These are phyloP conservation scores for Bombycilla garrulus DNA, from an alignment of 2,113 vertebrate genomes.

Conservation along the genomic window DNA sequence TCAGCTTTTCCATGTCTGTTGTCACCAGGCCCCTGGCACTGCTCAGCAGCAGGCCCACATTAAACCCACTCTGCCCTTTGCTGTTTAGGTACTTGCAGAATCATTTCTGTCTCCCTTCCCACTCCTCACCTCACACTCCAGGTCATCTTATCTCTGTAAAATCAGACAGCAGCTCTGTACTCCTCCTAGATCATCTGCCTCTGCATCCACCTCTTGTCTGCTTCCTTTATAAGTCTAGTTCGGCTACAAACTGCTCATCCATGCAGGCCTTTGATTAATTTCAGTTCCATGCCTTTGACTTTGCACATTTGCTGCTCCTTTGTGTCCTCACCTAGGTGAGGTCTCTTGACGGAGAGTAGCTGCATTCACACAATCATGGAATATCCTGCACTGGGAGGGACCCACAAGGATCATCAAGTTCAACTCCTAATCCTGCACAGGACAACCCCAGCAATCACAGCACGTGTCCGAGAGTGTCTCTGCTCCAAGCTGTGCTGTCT, in stretches of 20 bases:
- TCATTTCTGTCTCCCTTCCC: neutral
- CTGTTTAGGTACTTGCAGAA: neutral
- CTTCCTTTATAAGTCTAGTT: neutral
- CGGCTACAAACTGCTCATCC: neutral
- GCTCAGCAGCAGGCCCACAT: neutral
- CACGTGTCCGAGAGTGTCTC: neutral
- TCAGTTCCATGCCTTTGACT: neutral
- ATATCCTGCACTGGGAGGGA: neutral
- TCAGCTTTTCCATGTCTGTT: neutral
- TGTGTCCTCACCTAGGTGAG: neutral
- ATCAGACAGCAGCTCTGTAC: neutral
- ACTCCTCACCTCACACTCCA: neutral
- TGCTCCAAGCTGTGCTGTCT: neutral
- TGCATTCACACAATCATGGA: neutral
- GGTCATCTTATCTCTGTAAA: neutral
- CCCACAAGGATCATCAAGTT: neutral
- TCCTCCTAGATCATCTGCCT: neutral
- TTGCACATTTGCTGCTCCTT: neutral
- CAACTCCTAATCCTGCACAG: neutral
- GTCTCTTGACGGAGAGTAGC: neutral
- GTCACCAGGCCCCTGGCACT: neutral
- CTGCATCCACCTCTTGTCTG: neutral
- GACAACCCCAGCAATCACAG: neutral
- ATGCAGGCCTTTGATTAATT: neutral
- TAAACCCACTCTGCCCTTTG: neutral